Percentiles rank a stretch among this genome's conserved stretches.
phyloP scores from a whole-genome alignment of 1,140 invertebrate species.

The Drosophila sp. region DNA sequence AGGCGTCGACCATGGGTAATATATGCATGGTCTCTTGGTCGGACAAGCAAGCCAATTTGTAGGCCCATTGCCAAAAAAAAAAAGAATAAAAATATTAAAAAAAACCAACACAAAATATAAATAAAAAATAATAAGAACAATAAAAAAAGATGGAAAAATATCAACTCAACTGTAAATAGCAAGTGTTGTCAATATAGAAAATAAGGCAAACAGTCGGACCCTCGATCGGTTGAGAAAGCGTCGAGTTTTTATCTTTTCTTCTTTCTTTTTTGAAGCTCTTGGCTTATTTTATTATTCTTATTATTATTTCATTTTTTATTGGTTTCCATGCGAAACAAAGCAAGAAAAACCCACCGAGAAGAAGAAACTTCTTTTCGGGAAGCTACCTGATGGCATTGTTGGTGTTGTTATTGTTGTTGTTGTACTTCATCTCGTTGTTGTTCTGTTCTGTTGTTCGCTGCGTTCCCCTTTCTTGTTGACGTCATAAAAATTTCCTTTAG shows the following conservation, averaged over 20 bases:
- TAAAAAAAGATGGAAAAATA: conserved; percentile 7
- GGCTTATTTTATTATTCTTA: conserved; percentile 34
- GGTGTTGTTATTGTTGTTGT: conserved; percentile 3
- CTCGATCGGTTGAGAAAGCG: conserved; percentile 26
- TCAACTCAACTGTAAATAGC: conserved; percentile 19
- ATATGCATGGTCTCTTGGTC: conserved; percentile 39
- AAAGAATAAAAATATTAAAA: conserved; percentile 27
- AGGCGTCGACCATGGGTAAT: conserved; percentile 54
- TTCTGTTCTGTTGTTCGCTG: conserved; percentile 16
- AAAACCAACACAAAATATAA: conserved; percentile 2
- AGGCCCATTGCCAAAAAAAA: conserved; percentile 71
- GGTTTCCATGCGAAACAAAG: conserved; percentile 45
- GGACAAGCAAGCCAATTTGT: conserved; percentile 76
- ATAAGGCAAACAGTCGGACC: background rate
- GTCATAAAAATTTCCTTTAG: conserved; percentile 76
- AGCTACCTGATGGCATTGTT: conserved; percentile 31
- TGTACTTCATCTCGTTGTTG: conserved; percentile 22
- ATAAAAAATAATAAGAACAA: conserved; percentile 9
- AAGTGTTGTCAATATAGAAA: conserved; percentile 26
- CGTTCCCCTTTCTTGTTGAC: conserved; percentile 57
- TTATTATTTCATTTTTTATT: conserved; percentile 57
- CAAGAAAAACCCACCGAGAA: conserved; percentile 36
- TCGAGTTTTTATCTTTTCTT: conserved; percentile 10
- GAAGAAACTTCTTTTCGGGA: conserved; percentile 30
- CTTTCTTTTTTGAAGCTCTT: conserved; percentile 24